Conservation (phyloP, 2,113 vertebrate species). For the Phrynocephalus versicolor region DNA sequence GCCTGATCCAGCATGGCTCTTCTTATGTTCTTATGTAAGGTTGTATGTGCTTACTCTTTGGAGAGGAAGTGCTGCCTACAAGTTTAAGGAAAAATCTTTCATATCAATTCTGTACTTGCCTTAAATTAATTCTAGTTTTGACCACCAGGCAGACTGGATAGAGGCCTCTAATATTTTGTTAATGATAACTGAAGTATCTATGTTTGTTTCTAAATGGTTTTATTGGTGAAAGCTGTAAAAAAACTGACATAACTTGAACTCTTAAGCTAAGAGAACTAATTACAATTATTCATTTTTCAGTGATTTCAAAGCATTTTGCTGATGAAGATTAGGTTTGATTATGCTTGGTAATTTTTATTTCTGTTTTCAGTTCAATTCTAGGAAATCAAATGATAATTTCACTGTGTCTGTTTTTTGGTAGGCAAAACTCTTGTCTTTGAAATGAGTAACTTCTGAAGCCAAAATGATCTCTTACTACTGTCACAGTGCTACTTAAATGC, state of each 20-base stretch:
- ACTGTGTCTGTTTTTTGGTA: constrained; percentile 43
- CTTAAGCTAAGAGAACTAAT: constrained; percentile 55
- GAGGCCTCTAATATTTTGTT: neutral
- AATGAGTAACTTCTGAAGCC: constrained; percentile 22
- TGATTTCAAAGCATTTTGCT: constrained; percentile 65
- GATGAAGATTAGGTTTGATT: constrained; percentile 67
- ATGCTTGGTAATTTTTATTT: constrained; percentile 64
- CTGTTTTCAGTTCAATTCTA: constrained; percentile 48
- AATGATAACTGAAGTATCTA: constrained; percentile 25
- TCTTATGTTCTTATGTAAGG: too few relatives aligned
- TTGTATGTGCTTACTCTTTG: too few relatives aligned
- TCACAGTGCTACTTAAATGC: constrained; percentile 17
- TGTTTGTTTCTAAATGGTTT: constrained; percentile 44
- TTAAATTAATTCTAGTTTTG: neutral
- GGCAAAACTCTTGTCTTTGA: neutral
- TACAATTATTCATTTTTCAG: constrained; percentile 69
- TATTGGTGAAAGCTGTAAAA: neutral
- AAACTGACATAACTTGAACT: constrained; percentile 20
- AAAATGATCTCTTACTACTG: constrained; percentile 9
- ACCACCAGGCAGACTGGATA: neutral
- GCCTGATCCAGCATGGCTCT: too few relatives aligned
- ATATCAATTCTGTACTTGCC: neutral
- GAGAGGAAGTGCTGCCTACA: neutral
- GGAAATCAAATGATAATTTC: constrained; percentile 53
- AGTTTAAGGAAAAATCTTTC: neutral